Evolutionary conservation across 2,797 vertebrate genomes (phyloP), one percentile per base, ranked within the genome.

Genomic region (Gadopsis marmoratus): DNA sequence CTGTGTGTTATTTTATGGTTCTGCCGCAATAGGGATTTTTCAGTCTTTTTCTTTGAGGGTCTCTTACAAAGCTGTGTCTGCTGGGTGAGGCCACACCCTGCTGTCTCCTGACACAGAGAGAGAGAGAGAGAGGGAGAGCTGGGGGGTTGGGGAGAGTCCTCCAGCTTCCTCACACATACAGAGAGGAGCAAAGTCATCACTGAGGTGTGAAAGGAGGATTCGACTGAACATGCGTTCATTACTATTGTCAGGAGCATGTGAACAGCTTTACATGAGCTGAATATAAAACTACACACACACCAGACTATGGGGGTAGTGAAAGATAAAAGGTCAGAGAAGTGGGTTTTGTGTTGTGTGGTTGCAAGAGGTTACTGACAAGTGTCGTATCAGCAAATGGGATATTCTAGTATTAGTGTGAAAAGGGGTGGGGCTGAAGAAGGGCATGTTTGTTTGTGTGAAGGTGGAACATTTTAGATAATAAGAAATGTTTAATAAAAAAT

Each of bases 11-110:
- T 26, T 26, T 26, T 26, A 3, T 7, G 0, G n/a, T 7, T 63
- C 12, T 33, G 6, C 35, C 43, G 50, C 4, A 26, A 54, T 6
- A 19, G 6, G 1, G 11, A 54, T 71, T 39, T 39, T 10, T 39
- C 37, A 39, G 37, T 39, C 37, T 11, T 39, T 39, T 39, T 68
- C 54, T 76, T 72, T 76, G 45, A 72, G 47, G 35, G 67, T 41
- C 3, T 74, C 55, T 78, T 26, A 58, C 69, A 84, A 65, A 82
- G 61, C 82, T 29, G 65, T 61, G 19, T 83, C 76, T 81, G 78
- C 75, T 71, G 68, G 85, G 81, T 78, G 76, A 85, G 69, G 76
- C 92, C 92, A 93, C 92, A 90, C 93, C 91, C 92, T 91, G 84
- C 77, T 86, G 83, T 78, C 82, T 85, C 76, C 61, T 86, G 79